Evolutionary conservation across 2,113 vertebrate genomes (phyloP), one percentile per base, ranked within the genome.

Genomic region (Epinephelus lanceolatus): DNA sequence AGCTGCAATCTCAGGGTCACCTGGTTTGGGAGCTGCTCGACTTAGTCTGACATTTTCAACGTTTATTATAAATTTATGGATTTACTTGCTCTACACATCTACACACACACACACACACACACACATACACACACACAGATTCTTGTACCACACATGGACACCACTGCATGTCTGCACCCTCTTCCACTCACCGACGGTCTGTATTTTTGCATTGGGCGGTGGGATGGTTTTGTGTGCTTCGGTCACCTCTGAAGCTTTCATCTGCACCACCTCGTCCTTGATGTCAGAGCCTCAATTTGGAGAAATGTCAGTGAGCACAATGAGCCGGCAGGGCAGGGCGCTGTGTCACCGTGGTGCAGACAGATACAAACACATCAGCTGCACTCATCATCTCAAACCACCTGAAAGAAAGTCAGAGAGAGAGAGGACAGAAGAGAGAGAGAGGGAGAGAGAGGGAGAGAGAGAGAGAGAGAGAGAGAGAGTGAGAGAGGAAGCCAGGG

Each of bases 281-380:
- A 87, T 93, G 86, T 83, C 81, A 73, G 84, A 90, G 87, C 85
- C 79, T 90, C 89, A 91, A 91, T 93, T 92, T 91, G 65, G 77
- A 82, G 81, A 93, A 94, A 94, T 93, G 93, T 92, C 91, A 94
- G 85, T 37, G 90, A 91, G 86, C 88, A 82, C 71, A 77, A 85
- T 83, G 79, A 90, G 88, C 79, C 51, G 62, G 51, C 61, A 40
- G 82, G 78, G 80, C 72, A 78, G 80, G 86, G 68, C 45, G 52
- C 85, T 30, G 86, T 87, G 83, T 85, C 89, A 86, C 78, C 19
- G 30, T 11, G 0, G 55, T 27, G 19, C 79, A 83, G 85, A 83
- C 77, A 2, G 73, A 79, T 75, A 81, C 81, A 85, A 88, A 85
- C 82, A 82, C 83, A 81, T 75, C 68, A 5, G 84, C 84, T 11